Conservation (phyloP, 2,888 invertebrate species). For the Sesia apiformis region DNA sequence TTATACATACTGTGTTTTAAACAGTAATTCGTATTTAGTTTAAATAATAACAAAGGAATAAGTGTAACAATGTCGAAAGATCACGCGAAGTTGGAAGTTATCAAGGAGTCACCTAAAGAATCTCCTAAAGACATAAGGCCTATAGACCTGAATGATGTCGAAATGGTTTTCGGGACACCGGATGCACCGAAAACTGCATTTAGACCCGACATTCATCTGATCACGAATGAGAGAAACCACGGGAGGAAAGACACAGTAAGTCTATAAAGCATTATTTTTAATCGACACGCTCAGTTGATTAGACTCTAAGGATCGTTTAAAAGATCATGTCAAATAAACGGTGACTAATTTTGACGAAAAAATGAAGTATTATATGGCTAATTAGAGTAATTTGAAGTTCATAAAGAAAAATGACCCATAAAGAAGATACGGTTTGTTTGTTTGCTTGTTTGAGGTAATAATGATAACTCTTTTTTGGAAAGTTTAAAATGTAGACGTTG, state of each 20-base stretch:
- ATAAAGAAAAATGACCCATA: no score
- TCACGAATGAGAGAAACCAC: constrained; percentile 25
- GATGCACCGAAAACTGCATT: constrained; percentile 17
- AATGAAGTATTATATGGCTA: no score
- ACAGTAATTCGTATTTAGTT: background rate
- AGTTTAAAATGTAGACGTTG: no score
- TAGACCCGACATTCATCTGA: constrained; percentile 21
- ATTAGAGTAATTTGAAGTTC: no score
- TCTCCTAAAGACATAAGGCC: constrained; percentile 13
- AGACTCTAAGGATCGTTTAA: no score
- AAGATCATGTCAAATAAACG: no score
- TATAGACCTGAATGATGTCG: constrained; percentile 33
- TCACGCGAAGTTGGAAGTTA: constrained; percentile 21
- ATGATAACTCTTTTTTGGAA: no score
- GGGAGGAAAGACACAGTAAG: constrained; percentile 18
- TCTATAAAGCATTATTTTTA: background rate
- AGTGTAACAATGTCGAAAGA: constrained; percentile 14
- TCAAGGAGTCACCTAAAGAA: constrained; percentile 24
- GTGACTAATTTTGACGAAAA: no score
- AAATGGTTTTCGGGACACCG: constrained; percentile 47
- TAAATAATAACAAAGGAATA: background rate
- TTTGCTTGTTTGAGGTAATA: no score
- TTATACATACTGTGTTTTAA: background rate
- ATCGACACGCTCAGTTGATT: no score
- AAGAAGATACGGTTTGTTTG: no score